Evolutionary conservation across 2,113 vertebrate genomes (phyloP), one percentile per base, ranked within the genome.

Genomic region (Periophthalmodon schlosseri): DNA sequence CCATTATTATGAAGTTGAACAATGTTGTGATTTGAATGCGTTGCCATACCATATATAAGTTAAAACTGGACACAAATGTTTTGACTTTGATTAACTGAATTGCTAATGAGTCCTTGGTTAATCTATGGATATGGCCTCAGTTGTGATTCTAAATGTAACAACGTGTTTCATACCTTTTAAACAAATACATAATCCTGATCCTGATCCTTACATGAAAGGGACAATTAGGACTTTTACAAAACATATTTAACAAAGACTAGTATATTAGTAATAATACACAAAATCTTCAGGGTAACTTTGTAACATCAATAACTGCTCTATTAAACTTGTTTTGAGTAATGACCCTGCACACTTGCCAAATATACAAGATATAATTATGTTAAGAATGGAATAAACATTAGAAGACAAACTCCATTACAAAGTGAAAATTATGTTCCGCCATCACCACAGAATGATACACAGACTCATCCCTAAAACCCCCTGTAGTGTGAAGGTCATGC

Each of bases 361-460:
- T 13, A 58, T 58, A 24, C 56, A 58, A 58, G 21, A 58, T 23
- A 58, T 24, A 24, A 11, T 67, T 81, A 80, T 57, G 80, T 64
- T 54, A n/a, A 61, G 68, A 20, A 76, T 87, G 78, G 74, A 73
- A 83, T 67, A 71, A 63, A 80, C 36, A 57, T 84, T 58, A 67
- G 24, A 66, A 82, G 77, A 73, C 63, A 63, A 70, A 68, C 47
- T 74, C 58, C n/a, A 57, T 28, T 60, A 75, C 72, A 24, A 71
- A 63, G 64, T 33, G 24, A 63, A 69, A 71, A 67, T 68, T 56
- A 77, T 68, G 74, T 72, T 60, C 73, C 24, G 76, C 57, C 52
- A 68, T 80, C 69, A 79, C 68, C 36, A 49, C 14, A 77, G 36
- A 77, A 87, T 78, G 69, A 75, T 67, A 82, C 65, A 82, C 67